A percentile compares a stretch with the other conserved stretches of the same genome.
These are phyloP conservation scores for Agrilus mali DNA, from an alignment of 2,888 invertebrate species.

Conservation along the genomic window DNA sequence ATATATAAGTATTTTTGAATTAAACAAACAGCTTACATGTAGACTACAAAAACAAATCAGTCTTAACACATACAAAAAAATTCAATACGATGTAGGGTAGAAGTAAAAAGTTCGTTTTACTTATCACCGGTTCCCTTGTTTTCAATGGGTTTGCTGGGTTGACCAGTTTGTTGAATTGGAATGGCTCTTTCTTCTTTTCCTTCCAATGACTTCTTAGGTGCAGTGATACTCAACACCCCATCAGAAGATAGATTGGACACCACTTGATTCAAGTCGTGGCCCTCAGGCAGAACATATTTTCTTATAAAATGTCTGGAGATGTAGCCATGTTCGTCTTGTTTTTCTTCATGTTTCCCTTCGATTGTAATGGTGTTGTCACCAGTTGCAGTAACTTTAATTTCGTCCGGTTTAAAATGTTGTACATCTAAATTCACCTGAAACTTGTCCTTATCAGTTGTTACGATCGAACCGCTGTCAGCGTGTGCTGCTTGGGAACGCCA, in stretches of 20 bases:
- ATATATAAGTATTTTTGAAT: no score
- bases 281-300: slow-evolving; percentile 58
- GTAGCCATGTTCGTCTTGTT: slow-evolving; percentile 59
- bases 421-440: slow-evolving; percentile 62
- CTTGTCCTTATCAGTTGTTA: slow-evolving; percentile 48
- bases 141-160: slow-evolving; percentile 9
- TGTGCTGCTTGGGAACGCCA: slow-evolving; percentile 38
- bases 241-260: slow-evolving; percentile 63
- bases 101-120: no score
- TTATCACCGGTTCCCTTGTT: not conserved
- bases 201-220: slow-evolving; percentile 38
- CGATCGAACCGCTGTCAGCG: slow-evolving; percentile 39
- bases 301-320: slow-evolving; percentile 63
- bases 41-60: no score
- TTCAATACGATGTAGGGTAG: no score
- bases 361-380: slow-evolving; percentile 46
- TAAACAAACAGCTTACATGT: no score
- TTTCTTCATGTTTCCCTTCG: slow-evolving; percentile 69
- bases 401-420: slow-evolving; percentile 60
- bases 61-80: no score
- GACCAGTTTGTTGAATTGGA: slow-evolving; percentile 31
- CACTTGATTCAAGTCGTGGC: slow-evolving; percentile 56
- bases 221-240: slow-evolving; percentile 55
- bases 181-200: slow-evolving; percentile 32
- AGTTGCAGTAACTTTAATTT: slow-evolving; percentile 63